These are phyloP conservation scores for Papilio gigon DNA, from an alignment of 2,888 invertebrate genomes.

Conservation along the genomic window DNA sequence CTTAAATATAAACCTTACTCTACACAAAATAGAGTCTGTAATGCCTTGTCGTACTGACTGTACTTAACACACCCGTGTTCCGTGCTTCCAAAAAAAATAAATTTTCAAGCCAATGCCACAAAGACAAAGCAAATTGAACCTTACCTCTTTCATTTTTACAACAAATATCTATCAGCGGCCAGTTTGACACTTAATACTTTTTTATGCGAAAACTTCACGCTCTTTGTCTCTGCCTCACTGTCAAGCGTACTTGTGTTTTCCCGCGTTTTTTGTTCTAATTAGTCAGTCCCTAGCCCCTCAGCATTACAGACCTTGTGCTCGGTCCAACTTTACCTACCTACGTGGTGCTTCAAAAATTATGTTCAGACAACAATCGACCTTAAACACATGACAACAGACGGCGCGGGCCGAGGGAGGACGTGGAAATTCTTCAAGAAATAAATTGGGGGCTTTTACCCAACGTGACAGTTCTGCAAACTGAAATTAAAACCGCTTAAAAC, in stretches of 20 bases:
- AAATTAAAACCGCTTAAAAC: slow-evolving; percentile 16
- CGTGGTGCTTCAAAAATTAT: slow-evolving; percentile 29
- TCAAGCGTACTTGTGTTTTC: slow-evolving; percentile 81
- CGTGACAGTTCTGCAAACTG: slow-evolving; percentile 24
- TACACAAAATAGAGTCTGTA: slow-evolving; percentile 44
- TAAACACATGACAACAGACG: slow-evolving; percentile 11
- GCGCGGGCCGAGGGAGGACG: neutral
- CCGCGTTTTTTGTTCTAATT: slow-evolving; percentile 83
- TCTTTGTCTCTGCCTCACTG: slow-evolving; percentile 81
- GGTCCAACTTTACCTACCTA: slow-evolving; percentile 42
- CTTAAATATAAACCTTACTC: neutral
- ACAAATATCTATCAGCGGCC: slow-evolving; percentile 7
- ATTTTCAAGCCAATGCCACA: slow-evolving; percentile 63
- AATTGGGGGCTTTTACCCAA: slow-evolving; percentile 11
- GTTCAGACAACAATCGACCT: slow-evolving; percentile 30
- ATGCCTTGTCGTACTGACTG: slow-evolving; percentile 42
- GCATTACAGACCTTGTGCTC: slow-evolving; percentile 60
- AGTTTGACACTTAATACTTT: slow-evolving; percentile 57
- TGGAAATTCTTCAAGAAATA: slow-evolving; percentile 17
- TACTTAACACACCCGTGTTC: slow-evolving; percentile 52
- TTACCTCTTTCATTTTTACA: slow-evolving; percentile 45
- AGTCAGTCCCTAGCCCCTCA: slow-evolving; percentile 71
- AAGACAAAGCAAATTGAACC: slow-evolving; percentile 56
- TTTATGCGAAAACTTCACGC: slow-evolving; percentile 62
- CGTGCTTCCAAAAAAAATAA: slow-evolving; percentile 59